These are phyloP conservation scores for Xenus cinereus DNA, from an alignment of 2,113 vertebrate species.

Conservation along the genomic window DNA sequence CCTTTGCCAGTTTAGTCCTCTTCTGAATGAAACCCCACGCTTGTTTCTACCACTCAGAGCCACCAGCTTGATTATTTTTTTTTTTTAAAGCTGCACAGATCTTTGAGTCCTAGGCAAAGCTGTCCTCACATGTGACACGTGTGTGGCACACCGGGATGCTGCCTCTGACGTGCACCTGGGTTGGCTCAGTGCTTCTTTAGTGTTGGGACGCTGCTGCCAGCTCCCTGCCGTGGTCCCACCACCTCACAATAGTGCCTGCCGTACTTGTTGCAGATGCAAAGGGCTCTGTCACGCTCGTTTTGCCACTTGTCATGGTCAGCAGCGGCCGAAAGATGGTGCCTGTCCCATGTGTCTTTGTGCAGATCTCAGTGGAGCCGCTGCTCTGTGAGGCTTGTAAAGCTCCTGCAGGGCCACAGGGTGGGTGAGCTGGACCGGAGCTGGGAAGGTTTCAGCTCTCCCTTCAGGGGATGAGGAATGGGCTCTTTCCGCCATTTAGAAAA, in stretches of 20 bases:
- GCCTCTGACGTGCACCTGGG: fast-evolving
- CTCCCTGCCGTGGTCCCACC: not conserved
- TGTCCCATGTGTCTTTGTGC: not conserved
- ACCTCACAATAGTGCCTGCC: not conserved
- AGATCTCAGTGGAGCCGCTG: not conserved
- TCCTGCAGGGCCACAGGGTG: not conserved
- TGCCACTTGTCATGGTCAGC: constrained; percentile 36
- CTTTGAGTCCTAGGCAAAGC: not conserved
- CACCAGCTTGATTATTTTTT: not conserved
- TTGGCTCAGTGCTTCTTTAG: not conserved
- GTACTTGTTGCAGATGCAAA: not conserved
- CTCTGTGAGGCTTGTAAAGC: not conserved
- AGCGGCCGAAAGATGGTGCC: constrained; percentile 48
- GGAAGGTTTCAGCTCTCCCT: not conserved
- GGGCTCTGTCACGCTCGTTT: not conserved
- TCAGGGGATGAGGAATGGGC: too few species aligned
- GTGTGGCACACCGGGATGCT: fast-evolving
- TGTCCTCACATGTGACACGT: fast-evolving
- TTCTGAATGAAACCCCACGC: not conserved
- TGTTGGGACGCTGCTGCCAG: not conserved
- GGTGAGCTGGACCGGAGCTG: fast-evolving
- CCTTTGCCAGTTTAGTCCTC: not conserved
- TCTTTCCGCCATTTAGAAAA: fast-evolving
- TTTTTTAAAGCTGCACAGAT: not conserved
- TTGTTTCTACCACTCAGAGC: not conserved